These are phyloP conservation scores for Paraplagusia blochii DNA, from an alignment of 2,113 vertebrate species.

Conservation along the genomic window DNA sequence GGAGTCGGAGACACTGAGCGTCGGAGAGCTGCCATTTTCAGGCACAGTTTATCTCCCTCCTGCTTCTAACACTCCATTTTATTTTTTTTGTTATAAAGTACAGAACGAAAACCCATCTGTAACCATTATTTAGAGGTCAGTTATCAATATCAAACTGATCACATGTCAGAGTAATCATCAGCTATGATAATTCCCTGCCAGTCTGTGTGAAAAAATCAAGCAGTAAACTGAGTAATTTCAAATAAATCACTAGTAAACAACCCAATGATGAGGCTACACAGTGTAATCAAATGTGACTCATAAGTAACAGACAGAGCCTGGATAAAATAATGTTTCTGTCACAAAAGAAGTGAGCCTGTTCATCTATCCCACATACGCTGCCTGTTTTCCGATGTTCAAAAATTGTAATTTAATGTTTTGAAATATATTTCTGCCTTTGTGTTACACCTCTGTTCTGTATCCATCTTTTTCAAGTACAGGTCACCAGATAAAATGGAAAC, in stretches of 20 bases:
- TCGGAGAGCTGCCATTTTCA: slow-evolving; percentile 43
- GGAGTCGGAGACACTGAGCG: slow-evolving; percentile 23
- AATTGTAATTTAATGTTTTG: not conserved
- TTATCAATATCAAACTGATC: slow-evolving; percentile 19
- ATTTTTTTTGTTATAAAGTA: slow-evolving; percentile 20
- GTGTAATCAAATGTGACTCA: slow-evolving; percentile 44
- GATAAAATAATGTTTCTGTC: slow-evolving; percentile 35
- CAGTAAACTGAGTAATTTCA: slow-evolving; percentile 26
- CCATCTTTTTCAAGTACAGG: not conserved
- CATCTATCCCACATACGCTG: slow-evolving; percentile 8
- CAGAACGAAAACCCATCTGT: slow-evolving; percentile 30
- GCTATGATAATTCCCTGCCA: not conserved
- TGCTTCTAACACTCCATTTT: slow-evolving; percentile 48
- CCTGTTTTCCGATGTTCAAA: not conserved
- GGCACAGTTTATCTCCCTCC: slow-evolving; percentile 23
- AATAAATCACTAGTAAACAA: slow-evolving; percentile 47
- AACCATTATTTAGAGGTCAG: slow-evolving; percentile 39
- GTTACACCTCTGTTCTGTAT: not conserved
- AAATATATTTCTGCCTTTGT: not conserved
- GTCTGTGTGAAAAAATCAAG: slow-evolving; percentile 3
- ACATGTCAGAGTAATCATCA: slow-evolving; percentile 10
- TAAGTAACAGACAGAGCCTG: slow-evolving; percentile 19
- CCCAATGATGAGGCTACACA: slow-evolving; percentile 34
- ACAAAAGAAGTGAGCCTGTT: slow-evolving; percentile 7
- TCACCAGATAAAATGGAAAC: no score